These are phyloP conservation scores for Ganaspis brasiliensis DNA, from an alignment of 2,888 invertebrate species.

Conservation along the genomic window DNA sequence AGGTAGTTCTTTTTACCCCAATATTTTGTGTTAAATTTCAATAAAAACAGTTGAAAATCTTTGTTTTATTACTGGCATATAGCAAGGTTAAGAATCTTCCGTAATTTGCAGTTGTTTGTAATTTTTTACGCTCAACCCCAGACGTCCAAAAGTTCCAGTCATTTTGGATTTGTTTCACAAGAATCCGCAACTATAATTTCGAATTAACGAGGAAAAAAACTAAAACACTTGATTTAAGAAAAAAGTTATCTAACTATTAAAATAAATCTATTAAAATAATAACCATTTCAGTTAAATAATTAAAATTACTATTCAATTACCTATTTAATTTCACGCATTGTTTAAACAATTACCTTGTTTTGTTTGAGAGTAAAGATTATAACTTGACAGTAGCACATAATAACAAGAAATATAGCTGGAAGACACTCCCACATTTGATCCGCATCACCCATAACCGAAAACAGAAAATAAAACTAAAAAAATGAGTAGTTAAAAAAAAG, in stretches of 20 bases:
- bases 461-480: slow-evolving; percentile 14
- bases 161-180: not conserved
- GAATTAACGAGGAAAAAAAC: too few species aligned
- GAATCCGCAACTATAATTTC: not conserved
- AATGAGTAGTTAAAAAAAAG: too few species aligned
- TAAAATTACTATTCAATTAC: too few species aligned
- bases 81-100: not conserved
- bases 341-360: not conserved
- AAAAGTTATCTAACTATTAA: too few species aligned
- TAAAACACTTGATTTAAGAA: too few species aligned
- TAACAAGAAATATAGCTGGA: not conserved
- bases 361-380: not conserved
- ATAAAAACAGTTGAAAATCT: too few species aligned
- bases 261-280: too few species aligned
- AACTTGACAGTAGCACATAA: not conserved
- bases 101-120: not conserved
- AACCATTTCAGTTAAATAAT: too few species aligned
- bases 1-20: too few species aligned
- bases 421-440: slow-evolving; percentile 11
- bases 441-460: not conserved
- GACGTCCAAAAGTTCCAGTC: slow-evolving; percentile 21
- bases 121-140: not conserved
- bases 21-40: too few species aligned
- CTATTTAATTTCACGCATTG: too few species aligned
- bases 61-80: slow-evolving; percentile 13